Base-by-base conservation (phyloP, 2,888 invertebrate species). In the Trissolcus japonicus region DNA sequence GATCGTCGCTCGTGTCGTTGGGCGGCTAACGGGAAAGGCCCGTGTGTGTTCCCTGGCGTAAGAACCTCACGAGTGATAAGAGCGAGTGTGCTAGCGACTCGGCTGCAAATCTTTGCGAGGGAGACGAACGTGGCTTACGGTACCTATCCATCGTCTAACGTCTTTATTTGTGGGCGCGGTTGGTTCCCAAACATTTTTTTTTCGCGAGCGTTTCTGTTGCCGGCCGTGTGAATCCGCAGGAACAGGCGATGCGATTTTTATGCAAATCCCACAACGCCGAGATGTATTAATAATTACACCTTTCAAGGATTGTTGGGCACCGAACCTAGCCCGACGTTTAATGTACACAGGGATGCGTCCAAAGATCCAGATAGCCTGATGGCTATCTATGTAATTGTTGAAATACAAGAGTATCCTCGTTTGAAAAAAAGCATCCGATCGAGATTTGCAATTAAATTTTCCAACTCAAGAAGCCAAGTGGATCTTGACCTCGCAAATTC, bases 161-260 rank as follows among this genome's bases (percentile, higher is more conserved):
- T 79, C 78, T 79, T 75, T 62, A 79, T 79, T 71, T 71, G 75
- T 79, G 68, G 75, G 73, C 78, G 73, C 80, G 81, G 78, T 78
- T 74, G 56, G 61, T 62, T 60, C 61, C 41, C 56, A 53, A 54
- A 72, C 66, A 60, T 48, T 61, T 73, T 17, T 11, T 51, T 51
- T 35, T 35, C 35, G 11, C 35, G 35, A 3, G 35, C 11, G 35
- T 46, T 46, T 46, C 57, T 48, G 19, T 13, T 6, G 56, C 43
- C 59, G 59, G 56, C 43, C 59, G 59, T 53, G 67, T 25, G 59
- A 57, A 57, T 11, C 51, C 9, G 16, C 41, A 17, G 16, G 25
- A 50, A 56, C 29, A 40, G 11, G n/a, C 14, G 43, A 54, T 60
- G 61, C n/a, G 71, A 72, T 59, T 72, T 72, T 59, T 72, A 72